A percentile compares a stretch with the other conserved stretches of the same genome.
Conservation (phyloP, 2,113 vertebrate species). For the Nothobranchius furzeri region DNA sequence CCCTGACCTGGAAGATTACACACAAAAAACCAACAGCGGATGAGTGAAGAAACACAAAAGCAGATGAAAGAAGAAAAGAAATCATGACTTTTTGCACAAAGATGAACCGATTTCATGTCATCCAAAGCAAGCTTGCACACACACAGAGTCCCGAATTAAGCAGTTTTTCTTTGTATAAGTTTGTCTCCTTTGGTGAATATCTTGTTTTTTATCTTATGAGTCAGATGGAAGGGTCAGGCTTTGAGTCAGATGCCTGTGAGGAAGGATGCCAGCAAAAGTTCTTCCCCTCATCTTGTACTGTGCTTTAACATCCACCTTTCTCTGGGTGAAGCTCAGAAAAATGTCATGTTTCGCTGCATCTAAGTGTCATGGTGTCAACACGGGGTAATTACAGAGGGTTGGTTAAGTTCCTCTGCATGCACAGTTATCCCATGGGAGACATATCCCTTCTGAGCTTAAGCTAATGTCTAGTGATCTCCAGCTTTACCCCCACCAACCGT, state of each 20-base stretch:
- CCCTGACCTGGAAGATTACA: conserved; percentile 84
- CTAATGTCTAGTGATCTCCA: conserved; percentile 22
- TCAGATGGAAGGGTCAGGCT: conserved; percentile 53
- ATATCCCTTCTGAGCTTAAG: conserved; percentile 38
- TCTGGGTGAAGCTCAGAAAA: conserved; percentile 25
- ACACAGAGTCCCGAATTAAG: conserved; percentile 18
- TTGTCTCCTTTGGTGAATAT: conserved; percentile 54
- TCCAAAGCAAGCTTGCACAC: conserved; percentile 4
- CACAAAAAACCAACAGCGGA: conserved; percentile 6
- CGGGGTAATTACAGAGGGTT: conserved; percentile 40
- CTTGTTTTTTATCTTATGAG: conserved; percentile 54
- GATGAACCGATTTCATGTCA: neutral
- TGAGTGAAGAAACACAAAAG: neutral
- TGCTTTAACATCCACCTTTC: conserved; percentile 33
- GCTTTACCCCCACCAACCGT: conserved; percentile 9
- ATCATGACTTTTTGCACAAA: neutral
- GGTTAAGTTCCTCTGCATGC: conserved; percentile 13
- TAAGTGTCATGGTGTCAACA: conserved; percentile 34
- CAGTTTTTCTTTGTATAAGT: conserved; percentile 39
- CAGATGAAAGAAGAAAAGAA: neutral
- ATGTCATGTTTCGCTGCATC: conserved; percentile 22
- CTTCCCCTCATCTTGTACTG: conserved; percentile 4
- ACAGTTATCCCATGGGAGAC: conserved; percentile 6
- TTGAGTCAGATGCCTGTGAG: conserved; percentile 59
- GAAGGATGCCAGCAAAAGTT: conserved; percentile 23